Evolutionary conservation across 2,888 invertebrate species (phyloP), one percentile per base, ranked within the genome.

Genomic region (Aspidiotus rigidus): DNA sequence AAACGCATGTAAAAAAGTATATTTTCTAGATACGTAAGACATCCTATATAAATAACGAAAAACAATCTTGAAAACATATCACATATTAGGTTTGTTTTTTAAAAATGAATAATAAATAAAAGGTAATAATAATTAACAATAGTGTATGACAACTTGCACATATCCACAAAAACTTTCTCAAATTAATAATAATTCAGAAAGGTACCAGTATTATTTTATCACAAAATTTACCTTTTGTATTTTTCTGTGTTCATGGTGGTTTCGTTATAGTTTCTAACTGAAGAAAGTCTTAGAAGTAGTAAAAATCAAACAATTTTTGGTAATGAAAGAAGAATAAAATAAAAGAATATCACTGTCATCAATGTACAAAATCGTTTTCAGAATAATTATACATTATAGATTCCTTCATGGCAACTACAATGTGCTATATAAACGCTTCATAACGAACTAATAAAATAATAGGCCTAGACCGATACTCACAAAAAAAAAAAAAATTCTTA

Each of bases 1-100:
- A 59, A 59, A 67, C 41, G 39, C 13, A 64, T 39, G 15, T 15
- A 55, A 67, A 57, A 57, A 41, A 39, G 28, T 56, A 28, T 59
- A 59, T 44, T 60, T 44, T 42, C 39, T 56, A 41, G 57, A 66
- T 41, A 56, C 17, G 17, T 56, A 56, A 56, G 10, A 5, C 10
- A 16, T 16, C 10, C n/a, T 10, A 1, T 10, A 15, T 15, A 16
- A 39, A 13, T 28, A 59, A 67, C 60, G 59, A 67, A 67, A 59
- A 67, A 67, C 60, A 60, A 39, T 59, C 67, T 67, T 57, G 59
- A 67, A 59, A 59, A 56, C 16, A 57, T 60, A 44, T 60, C 67
- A 67, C 59, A 60, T 54, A 64, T 64, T 28, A 28, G 28, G 28
- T 28, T 16, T 41, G 64, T 64, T 55, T 55, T 55, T 41, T 55